Evolutionary conservation across 2,797 vertebrate genomes (phyloP), one percentile per base, ranked within the genome.

Genomic region (Orestias chungarensis): DNA sequence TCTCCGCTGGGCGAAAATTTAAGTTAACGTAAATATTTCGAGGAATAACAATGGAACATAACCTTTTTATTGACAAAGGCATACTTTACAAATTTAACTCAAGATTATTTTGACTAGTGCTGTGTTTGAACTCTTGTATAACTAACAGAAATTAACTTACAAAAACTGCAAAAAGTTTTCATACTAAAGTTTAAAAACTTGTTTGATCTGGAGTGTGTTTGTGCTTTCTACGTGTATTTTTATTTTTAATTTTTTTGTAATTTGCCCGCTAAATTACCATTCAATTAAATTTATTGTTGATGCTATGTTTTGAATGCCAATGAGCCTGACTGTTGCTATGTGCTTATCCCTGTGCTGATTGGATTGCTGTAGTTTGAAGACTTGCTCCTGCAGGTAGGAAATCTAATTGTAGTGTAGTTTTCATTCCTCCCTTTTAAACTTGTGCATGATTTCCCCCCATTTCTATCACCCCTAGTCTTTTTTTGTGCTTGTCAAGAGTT

Each of bases 351-450:
- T 83, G 79, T 83, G 78, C 81, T 83, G 83, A 90, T 90, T 54
- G 88, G 85, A 89, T 89, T 90, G 91, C 91, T 92, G 78, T 95
- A 95, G 95, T 94, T 95, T 92, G 93, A 95, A 87, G 94, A 95
- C 93, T 92, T 95, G 91, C 85, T 93, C 88, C 83, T 92, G 61
- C 94, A 95, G 95, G 95, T 95, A 95, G 90, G 93, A 88, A 76
- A 81, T 87, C 76, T 75, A 79, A 86, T 76, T 55, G 68, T 87
- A 82, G 80, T 68, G 6, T 65, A 44, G 44, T 70, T 75, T 44
- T 81, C 55, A 17, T 86, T 86, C 82, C 71, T 79, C 59, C n/a
- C 78, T 82, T 67, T 66, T 61, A 71, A 66, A 75, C 65, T 67
- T 54, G 31, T 91, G 92, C 93, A 92, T 94, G 91, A 70, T 78